phyloP scores from a whole-genome alignment of 2,113 vertebrate species.

The Leucopsar rothschildi region DNA sequence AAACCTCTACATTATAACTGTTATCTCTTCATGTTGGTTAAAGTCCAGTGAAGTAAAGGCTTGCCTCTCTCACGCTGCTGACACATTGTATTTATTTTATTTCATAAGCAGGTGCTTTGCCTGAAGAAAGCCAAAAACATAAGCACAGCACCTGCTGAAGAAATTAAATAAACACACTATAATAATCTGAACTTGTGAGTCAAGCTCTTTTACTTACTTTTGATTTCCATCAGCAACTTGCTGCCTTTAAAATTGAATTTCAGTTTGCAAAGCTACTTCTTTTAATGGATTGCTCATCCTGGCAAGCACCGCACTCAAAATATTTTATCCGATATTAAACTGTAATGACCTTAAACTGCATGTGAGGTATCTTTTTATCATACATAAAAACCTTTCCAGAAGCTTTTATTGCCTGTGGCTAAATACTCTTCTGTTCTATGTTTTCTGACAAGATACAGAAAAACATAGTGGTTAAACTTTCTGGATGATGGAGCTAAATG shows the following conservation, averaged over 20 bases:
- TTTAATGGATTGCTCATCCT: background rate
- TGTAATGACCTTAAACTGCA: background rate
- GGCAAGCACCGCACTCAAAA: background rate
- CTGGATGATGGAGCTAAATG: background rate
- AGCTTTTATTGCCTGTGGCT: background rate
- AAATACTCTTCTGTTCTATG: background rate
- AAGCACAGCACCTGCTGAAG: background rate
- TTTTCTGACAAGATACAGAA: background rate
- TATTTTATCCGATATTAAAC: background rate
- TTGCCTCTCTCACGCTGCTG: background rate
- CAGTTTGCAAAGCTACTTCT: background rate
- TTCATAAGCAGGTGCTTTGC: constrained; percentile 22
- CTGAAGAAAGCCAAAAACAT: background rate
- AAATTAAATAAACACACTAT: background rate
- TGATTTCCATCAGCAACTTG: constrained; percentile 8
- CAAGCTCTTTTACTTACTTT: constrained; percentile 25
- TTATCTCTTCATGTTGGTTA: background rate
- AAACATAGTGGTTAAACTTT: background rate
- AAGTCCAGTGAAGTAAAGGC: background rate
- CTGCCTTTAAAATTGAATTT: constrained; percentile 10
- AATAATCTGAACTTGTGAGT: background rate
- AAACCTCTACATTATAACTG: background rate
- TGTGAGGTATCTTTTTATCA: background rate
- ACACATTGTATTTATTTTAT: background rate
- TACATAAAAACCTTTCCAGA: constrained; percentile 13